Evolutionary conservation across 1,140 invertebrate species (phyloP).

Genomic region (Lordiphosa mommai): DNA sequence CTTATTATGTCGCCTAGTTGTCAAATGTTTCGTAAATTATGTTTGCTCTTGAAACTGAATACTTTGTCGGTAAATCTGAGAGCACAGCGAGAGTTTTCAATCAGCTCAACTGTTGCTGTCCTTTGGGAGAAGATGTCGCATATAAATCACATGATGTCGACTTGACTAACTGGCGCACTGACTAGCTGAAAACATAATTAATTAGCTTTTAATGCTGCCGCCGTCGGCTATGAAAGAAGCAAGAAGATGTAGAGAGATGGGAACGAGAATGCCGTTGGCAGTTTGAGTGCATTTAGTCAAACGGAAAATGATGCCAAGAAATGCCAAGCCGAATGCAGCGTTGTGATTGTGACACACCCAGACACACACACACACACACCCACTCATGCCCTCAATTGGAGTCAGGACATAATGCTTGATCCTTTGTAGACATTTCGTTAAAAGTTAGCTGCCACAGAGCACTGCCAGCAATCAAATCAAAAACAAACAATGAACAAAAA

Average conservation of each 20-base stretch:
- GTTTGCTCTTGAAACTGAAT: slow-evolving; percentile 63
- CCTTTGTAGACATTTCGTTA: slow-evolving; percentile 78
- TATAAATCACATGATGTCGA: slow-evolving; percentile 56
- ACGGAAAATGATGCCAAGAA: slow-evolving; percentile 70
- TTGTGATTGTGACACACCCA: slow-evolving; percentile 64
- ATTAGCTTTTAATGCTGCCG: slow-evolving; percentile 74
- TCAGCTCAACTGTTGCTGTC: slow-evolving; percentile 46
- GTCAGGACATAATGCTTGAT: slow-evolving; percentile 50
- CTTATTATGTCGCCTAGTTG: slow-evolving; percentile 43
- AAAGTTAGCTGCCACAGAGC: slow-evolving; percentile 57
- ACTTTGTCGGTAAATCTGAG: slow-evolving; percentile 53
- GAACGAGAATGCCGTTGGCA: slow-evolving; percentile 11
- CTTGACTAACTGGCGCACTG: slow-evolving; percentile 46
- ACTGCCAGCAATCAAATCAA: slow-evolving; percentile 77
- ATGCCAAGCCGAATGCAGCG: slow-evolving; percentile 25
- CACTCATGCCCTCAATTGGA: background rate
- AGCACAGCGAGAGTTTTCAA: slow-evolving; percentile 44
- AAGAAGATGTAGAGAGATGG: background rate
- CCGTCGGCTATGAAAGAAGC: background rate
- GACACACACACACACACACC: slow-evolving; percentile 19
- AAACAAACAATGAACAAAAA: slow-evolving; percentile 77
- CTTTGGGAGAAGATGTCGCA: slow-evolving; percentile 4
- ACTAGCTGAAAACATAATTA: slow-evolving; percentile 70
- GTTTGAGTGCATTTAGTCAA: slow-evolving; percentile 73
- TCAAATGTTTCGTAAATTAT: slow-evolving; percentile 71